Evolutionary conservation across 2,888 invertebrate species (phyloP), one percentile per base, ranked within the genome.

Genomic region (Cecidostiba fungosa): DNA sequence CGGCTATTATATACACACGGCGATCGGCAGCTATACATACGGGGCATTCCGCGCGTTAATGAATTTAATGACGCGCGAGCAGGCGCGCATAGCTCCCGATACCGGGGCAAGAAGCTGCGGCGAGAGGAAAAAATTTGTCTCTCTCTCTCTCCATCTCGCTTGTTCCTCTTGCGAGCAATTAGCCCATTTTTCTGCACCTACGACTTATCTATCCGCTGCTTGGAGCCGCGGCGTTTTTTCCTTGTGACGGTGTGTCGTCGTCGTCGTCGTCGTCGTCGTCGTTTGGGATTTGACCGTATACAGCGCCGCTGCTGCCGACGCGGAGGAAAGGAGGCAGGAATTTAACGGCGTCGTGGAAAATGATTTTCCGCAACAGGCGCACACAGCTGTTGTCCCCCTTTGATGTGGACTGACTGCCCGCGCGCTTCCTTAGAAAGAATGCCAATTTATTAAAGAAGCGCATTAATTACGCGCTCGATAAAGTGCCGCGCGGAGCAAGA

Each of bases 11-110:
- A 59, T n/a, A n/a, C 54, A n/a, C n/a, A 23, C 54, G 62, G 77
- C 85, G 85, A 80, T 87, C 86, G 87, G 88, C 88, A 89, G 89
- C 86, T 39, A 47, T 73, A 73, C 43, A 73, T 23, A 73, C 80
- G 83, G 88, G 82, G 88, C 90, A 90, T 90, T 90, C 89, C 90
- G 89, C 89, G 90, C 91, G 90, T 91, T 91, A 90, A 91, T 91
- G 91, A 91, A 91, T 90, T 88, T 89, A 86, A 84, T 86, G 86
- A 82, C 70, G 86, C 85, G 59, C 59, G 82, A 69, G 77, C 8
- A n/a, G 6, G 54, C 54, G 54, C 54, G 78, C 76, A 26, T 43
- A 43, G 69, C 80, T 32, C 50, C 26, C 73, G 84, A 39, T n/a
- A 50, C n/a, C 12, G 36, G 79, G 43, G n/a, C 59, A n/a, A 39